Percentiles rank a stretch among this genome's conserved stretches.
Conservation (phyloP, 2,113 vertebrate species). For the Benthochromis sp. region DNA sequence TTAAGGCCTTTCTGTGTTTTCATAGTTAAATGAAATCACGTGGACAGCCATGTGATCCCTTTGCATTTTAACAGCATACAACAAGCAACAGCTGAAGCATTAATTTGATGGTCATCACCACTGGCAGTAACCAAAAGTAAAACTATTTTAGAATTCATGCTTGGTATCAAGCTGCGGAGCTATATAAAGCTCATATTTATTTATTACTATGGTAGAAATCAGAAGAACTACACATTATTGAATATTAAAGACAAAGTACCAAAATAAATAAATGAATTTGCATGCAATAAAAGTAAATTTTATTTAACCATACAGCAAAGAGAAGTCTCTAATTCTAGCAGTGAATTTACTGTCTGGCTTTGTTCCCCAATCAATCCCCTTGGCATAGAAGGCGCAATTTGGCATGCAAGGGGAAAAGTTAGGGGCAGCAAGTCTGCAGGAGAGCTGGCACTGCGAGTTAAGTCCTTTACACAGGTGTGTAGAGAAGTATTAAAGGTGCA, state of each 20-base stretch:
- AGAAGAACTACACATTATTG: background rate
- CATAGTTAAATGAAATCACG: background rate
- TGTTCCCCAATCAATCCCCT: background rate
- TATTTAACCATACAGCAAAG: background rate
- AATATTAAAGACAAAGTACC: background rate
- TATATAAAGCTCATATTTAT: background rate
- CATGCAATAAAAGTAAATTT: background rate
- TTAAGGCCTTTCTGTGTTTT: background rate
- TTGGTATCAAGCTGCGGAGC: background rate
- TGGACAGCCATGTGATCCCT: background rate
- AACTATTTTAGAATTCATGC: background rate
- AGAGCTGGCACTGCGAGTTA: background rate
- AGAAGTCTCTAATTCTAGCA: background rate
- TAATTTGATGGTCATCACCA: background rate
- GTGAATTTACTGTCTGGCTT: background rate
- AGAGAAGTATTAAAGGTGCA: background rate
- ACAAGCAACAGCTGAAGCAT: background rate
- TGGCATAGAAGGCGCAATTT: rapidly evolving
- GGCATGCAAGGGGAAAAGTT: background rate
- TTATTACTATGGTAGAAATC: background rate
- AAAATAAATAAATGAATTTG: background rate
- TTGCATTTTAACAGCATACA: background rate
- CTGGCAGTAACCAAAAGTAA: background rate
- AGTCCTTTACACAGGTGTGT: background rate
- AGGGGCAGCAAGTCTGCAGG: background rate